Conservation (phyloP, 2,797 vertebrate species). For the Bovichtus diacanthus region DNA sequence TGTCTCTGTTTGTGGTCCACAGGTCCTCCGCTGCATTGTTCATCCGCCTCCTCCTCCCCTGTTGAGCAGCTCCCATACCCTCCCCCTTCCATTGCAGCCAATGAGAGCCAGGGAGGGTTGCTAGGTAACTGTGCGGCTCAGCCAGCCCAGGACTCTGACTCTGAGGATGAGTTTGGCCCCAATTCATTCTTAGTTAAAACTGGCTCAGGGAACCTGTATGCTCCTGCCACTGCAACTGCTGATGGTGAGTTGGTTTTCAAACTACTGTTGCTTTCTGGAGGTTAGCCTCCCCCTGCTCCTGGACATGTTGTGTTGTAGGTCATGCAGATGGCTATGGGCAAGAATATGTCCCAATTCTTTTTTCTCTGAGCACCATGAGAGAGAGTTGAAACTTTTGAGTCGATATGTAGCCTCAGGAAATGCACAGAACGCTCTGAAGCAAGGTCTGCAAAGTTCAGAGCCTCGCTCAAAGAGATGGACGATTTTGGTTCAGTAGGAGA, state of each 20-base stretch:
- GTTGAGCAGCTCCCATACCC: conserved; percentile 93
- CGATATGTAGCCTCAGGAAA: conserved; percentile 76
- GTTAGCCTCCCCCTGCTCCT: conserved; percentile 62
- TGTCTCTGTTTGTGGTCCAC: conserved; percentile 93
- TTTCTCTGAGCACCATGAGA: conserved; percentile 52
- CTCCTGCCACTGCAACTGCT: conserved; percentile 81
- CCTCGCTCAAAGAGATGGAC: conserved; percentile 62
- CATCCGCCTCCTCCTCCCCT: conserved; percentile 92
- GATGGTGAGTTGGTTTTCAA: conserved; percentile 93
- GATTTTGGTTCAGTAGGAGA: conserved; percentile 63
- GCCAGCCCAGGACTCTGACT: conserved; percentile 96
- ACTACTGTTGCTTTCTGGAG: conserved; percentile 79
- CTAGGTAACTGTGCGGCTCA: conserved; percentile 96
- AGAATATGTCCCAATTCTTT: conserved; percentile 61
- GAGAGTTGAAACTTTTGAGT: conserved; percentile 67
- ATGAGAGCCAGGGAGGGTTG: conserved; percentile 96
- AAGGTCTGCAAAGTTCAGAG: conserved; percentile 74
- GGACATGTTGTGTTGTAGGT: conserved; percentile 72
- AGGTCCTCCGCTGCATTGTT: conserved; percentile 97
- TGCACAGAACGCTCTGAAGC: conserved; percentile 62
- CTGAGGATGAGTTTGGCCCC: conserved; percentile 97
- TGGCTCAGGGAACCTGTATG: conserved; percentile 93
- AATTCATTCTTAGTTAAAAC: conserved; percentile 98
- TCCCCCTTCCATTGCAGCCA: conserved; percentile 93
- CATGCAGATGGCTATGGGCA: conserved; percentile 70